phyloP scores from a whole-genome alignment of 2,888 invertebrate species.

The Netelia inedita region DNA sequence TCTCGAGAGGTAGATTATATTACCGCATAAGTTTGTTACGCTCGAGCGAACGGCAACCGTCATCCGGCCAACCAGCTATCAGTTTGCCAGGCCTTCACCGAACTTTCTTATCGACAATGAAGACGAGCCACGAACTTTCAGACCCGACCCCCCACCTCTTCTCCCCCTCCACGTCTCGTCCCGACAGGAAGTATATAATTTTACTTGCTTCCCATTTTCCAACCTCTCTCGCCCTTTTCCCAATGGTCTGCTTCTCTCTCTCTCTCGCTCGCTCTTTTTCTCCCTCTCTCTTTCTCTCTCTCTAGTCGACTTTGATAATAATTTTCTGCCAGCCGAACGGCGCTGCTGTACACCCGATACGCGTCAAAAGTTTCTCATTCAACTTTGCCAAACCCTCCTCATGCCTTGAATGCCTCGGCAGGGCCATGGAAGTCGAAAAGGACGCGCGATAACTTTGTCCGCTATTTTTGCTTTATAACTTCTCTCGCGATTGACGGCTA shows the following conservation, averaged over 20 bases:
- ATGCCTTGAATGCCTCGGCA: neutral
- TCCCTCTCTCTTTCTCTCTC: neutral
- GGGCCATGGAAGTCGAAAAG: conserved; percentile 14
- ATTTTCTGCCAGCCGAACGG: conserved; percentile 55
- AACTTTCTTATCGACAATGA: conserved; percentile 63
- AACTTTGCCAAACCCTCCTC: neutral
- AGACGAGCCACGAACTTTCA: conserved; percentile 55
- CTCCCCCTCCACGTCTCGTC: neutral
- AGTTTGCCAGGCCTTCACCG: conserved; percentile 42
- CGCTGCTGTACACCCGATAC: conserved; percentile 56
- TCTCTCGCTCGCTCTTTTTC: neutral
- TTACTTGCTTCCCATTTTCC: conserved; percentile 40
- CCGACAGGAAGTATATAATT: conserved; percentile 58
- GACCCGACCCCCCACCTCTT: neutral
- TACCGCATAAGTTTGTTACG: conserved; percentile 40
- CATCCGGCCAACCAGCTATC: conserved; percentile 50
- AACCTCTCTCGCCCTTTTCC: conserved; percentile 1
- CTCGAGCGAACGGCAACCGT: conserved; percentile 35
- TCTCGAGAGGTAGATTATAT: conserved; percentile 45
- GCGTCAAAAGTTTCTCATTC: conserved; percentile 61
- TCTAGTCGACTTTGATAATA: conserved; percentile 53
- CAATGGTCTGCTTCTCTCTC: neutral
- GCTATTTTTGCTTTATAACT: conserved; percentile 32
- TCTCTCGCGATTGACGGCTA: conserved; percentile 29
- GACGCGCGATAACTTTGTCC: conserved; percentile 35